phyloP scores from a whole-genome alignment of 2,113 vertebrate species.

The Pleuronectes platessa region DNA sequence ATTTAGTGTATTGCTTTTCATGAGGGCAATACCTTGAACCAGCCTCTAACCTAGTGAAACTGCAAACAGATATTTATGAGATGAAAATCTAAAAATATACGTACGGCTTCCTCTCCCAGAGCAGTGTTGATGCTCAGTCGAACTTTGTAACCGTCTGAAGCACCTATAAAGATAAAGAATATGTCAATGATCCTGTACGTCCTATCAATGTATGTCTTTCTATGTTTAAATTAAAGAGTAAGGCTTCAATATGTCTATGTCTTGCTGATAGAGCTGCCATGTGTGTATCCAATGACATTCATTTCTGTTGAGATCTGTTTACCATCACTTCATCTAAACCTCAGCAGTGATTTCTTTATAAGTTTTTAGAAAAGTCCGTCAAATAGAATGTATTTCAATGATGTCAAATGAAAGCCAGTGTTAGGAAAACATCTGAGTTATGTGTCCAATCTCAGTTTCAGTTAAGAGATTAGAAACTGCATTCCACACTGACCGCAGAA shows the following conservation, averaged over 20 bases:
- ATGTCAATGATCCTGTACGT: background rate
- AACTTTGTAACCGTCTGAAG: constrained; percentile 88
- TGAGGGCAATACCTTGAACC: too few species aligned
- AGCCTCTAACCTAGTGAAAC: background rate
- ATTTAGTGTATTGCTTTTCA: background rate
- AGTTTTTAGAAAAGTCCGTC: background rate
- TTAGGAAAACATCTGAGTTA: constrained; percentile 41
- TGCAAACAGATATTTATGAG: background rate
- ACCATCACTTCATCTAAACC: background rate
- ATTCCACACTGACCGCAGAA: constrained; percentile 12
- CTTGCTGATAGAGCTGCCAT: background rate
- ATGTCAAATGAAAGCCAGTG: background rate
- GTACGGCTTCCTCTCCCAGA: constrained; percentile 90
- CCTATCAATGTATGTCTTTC: background rate
- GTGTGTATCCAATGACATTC: background rate
- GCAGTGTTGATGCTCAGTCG: constrained; percentile 91
- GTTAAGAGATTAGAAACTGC: constrained; percentile 30
- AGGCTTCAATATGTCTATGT: background rate
- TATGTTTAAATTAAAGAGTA: constrained; percentile 3
- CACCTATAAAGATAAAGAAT: constrained; percentile 78
- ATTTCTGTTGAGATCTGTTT: background rate
- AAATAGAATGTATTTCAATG: background rate
- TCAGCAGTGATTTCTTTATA: background rate
- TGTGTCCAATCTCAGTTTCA: constrained; percentile 41
- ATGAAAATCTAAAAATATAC: constrained; percentile 49